Evolutionary conservation across 2,797 vertebrate genomes (phyloP).

Genomic region (Macroramphosus scolopax): DNA sequence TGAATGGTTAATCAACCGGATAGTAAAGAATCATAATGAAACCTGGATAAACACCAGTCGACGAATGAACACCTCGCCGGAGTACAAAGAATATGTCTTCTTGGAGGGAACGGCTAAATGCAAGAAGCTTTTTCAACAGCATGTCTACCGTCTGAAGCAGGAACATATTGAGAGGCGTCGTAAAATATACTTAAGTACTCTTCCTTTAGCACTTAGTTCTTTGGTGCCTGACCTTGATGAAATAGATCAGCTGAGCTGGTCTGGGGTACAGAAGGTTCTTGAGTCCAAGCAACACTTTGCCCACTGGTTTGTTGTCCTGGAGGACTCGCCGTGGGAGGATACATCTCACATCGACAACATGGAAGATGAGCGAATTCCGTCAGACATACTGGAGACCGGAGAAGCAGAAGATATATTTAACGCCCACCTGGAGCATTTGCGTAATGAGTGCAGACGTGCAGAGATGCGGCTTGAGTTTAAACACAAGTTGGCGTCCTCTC

Average conservation of each 20-base stretch:
- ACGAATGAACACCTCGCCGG: constrained; percentile 87
- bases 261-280: constrained; percentile 87
- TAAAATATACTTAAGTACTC: constrained; percentile 83
- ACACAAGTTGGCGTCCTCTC: constrained; percentile 86
- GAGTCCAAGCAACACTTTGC: constrained; percentile 90
- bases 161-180: constrained; percentile 92
- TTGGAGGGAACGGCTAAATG: constrained; percentile 95
- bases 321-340: constrained; percentile 94
- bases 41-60: constrained; percentile 84
- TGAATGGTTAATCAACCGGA: constrained; percentile 91
- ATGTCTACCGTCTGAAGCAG: constrained; percentile 90
- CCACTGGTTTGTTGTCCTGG: constrained; percentile 92
- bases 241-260: constrained; percentile 90
- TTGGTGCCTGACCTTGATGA: constrained; percentile 90
- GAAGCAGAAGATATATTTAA: constrained; percentile 87
- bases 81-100: constrained; percentile 96
- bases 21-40: constrained; percentile 94
- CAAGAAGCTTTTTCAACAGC: constrained; percentile 94
- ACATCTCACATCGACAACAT: constrained; percentile 88
- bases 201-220: constrained; percentile 89
- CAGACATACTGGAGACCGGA: constrained; percentile 89
- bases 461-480: constrained; percentile 91
- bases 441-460: constrained; percentile 85
- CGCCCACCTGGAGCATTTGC: constrained; percentile 86
- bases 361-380: constrained; percentile 91